phyloP scores from a whole-genome alignment of 53 echinoderm and acorn worm species.

The Antedon mediterranea region DNA sequence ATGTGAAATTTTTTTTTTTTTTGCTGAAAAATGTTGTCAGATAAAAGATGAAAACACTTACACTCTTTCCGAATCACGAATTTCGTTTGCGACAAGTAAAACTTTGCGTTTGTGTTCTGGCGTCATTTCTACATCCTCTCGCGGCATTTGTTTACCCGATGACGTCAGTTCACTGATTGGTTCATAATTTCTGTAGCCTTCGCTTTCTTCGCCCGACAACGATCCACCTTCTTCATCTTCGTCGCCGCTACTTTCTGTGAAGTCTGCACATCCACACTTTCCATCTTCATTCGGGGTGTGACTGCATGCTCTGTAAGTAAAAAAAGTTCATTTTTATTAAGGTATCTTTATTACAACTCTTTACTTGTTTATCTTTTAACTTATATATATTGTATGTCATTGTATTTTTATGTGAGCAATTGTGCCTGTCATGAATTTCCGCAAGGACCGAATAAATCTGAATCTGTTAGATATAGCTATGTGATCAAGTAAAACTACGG shows the following conservation, averaged over 20 bases:
- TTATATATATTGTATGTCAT: too few relatives aligned
- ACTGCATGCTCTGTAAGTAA: constrained; percentile 20
- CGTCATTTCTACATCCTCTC: constrained; percentile 20
- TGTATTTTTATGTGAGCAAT: too few relatives aligned
- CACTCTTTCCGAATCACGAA: constrained; percentile 63
- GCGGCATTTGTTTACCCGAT: constrained; percentile 6
- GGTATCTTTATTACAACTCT: too few relatives aligned
- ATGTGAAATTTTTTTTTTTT: too few relatives aligned
- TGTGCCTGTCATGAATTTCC: too few relatives aligned
- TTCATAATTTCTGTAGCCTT: background rate
- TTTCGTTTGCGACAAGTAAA: constrained; percentile 79
- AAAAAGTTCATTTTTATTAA: background rate
- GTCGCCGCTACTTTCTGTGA: constrained; percentile 27
- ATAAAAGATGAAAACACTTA: background rate
- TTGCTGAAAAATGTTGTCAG: too few relatives aligned
- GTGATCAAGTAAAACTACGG: too few relatives aligned
- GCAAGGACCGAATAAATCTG: too few relatives aligned
- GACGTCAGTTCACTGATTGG: background rate
- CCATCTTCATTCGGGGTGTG: constrained; percentile 32
- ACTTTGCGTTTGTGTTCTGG: constrained; percentile 62
- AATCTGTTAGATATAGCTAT: too few relatives aligned
- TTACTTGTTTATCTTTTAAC: too few relatives aligned
- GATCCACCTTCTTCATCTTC: constrained; percentile 18
- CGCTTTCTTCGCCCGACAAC: constrained; percentile 27
- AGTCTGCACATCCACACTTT: constrained; percentile 31